Evolutionary conservation across 2,113 vertebrate genomes (phyloP).

Genomic region (Tragulus kanchil): DNA sequence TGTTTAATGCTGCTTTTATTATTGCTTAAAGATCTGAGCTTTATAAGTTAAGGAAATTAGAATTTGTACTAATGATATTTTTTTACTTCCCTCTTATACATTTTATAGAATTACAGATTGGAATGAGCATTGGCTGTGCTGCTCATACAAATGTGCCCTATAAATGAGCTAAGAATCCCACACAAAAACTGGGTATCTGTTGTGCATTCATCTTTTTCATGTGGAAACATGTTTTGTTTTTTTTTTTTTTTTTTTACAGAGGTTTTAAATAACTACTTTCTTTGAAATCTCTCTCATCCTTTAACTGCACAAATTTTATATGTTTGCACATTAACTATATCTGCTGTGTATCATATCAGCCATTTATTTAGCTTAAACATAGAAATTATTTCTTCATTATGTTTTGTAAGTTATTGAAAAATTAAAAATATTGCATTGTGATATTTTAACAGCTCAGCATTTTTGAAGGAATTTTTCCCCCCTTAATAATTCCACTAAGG

Average conservation of each 20-base stretch:
- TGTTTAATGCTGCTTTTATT: conserved; percentile 19
- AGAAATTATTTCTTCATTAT: not conserved
- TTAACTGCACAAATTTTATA: not conserved
- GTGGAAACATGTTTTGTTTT: not conserved
- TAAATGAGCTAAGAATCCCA: not conserved
- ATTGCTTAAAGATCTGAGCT: not conserved
- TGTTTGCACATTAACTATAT: not conserved
- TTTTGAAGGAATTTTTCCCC: not conserved
- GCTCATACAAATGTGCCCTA: not conserved
- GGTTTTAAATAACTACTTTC: not conserved
- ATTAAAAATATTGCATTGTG: not conserved
- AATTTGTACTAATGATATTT: not conserved
- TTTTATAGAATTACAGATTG: not conserved
- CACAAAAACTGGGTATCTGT: not conserved
- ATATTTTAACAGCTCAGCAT: not conserved
- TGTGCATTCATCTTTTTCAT: not conserved
- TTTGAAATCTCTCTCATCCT: not conserved
- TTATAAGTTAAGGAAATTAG: not conserved
- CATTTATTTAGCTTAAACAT: not conserved
- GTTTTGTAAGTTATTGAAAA: conserved; percentile 38
- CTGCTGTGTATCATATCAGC: not conserved
- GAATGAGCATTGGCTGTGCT: not conserved
- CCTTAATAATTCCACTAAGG: not conserved
- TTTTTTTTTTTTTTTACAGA: not conserved
- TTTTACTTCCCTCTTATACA: not conserved